Evolutionary conservation across 1,140 invertebrate species (phyloP).

Genomic region (Anadara kagoshimensis): DNA sequence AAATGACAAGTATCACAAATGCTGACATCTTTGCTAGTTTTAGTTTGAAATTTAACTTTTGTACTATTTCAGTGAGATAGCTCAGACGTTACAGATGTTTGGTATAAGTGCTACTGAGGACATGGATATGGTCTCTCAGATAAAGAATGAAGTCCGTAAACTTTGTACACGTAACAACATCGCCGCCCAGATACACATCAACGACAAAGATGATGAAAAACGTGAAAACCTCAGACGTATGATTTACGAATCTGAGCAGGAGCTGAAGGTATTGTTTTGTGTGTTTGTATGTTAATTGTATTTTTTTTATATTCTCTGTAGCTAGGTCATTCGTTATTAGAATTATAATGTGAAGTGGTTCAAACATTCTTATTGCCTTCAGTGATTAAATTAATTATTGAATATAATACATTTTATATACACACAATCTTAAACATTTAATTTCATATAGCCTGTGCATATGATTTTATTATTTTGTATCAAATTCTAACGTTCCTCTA

Average conservation of each 20-base stretch:
- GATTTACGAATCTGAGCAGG: slow-evolving; percentile 61
- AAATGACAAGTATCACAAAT: no score
- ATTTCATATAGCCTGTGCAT: no score
- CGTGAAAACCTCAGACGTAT: slow-evolving; percentile 58
- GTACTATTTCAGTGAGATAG: slow-evolving; percentile 65
- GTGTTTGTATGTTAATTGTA: background rate
- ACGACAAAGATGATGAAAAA: slow-evolving; percentile 61
- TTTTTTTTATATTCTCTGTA: no score
- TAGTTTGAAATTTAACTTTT: background rate
- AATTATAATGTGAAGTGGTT: no score
- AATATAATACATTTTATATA: no score
- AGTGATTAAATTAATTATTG: no score
- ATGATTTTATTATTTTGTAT: no score
- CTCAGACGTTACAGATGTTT: slow-evolving; percentile 61
- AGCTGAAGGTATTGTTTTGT: slow-evolving; percentile 47
- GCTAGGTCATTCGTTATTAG: no score
- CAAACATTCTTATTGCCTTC: no score
- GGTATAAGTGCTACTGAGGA: slow-evolving; percentile 69
- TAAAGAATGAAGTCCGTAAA: slow-evolving; percentile 71
- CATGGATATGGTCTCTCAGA: slow-evolving; percentile 71
- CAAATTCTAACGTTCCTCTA: no score
- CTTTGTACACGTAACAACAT: slow-evolving; percentile 69
- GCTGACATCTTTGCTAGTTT: background rate
- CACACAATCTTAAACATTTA: no score
- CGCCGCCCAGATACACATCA: slow-evolving; percentile 62